Percentiles rank a stretch among this genome's conserved stretches.
Conservation (phyloP, 1,140 invertebrate species). For the Tribolium castaneum region DNA sequence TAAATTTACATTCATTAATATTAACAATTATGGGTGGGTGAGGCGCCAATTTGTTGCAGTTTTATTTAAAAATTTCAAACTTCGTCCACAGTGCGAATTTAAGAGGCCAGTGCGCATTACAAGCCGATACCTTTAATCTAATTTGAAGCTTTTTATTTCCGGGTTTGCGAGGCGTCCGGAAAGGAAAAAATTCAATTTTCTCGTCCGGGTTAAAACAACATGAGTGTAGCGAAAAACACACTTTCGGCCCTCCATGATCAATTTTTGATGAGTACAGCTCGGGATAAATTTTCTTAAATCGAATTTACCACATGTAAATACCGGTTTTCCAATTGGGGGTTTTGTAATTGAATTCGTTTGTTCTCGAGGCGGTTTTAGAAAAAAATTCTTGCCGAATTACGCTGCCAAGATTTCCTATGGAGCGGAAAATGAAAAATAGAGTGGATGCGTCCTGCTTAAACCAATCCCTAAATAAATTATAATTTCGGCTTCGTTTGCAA, state of each 20-base stretch:
- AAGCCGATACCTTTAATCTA: constrained; percentile 9
- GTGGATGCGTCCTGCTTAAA: background rate
- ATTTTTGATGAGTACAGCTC: constrained; percentile 1
- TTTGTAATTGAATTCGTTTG: constrained; percentile 17
- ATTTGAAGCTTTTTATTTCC: constrained; percentile 34
- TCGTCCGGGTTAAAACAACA: background rate
- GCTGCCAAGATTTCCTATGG: constrained; percentile 7
- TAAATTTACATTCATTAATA: background rate
- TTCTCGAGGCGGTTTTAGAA: background rate
- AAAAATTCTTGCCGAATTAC: background rate
- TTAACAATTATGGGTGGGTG: background rate
- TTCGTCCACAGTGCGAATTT: too few relatives aligned
- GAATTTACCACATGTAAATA: constrained; percentile 9
- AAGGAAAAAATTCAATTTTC: background rate
- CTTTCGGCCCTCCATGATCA: background rate
- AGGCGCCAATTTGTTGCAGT: background rate
- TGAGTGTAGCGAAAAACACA: background rate
- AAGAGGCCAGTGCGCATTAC: too few relatives aligned
- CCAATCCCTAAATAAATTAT: background rate
- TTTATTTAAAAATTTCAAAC: too few relatives aligned
- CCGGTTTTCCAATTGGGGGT: constrained; percentile 1
- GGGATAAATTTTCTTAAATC: constrained; percentile 10
- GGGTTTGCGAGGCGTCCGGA: background rate
- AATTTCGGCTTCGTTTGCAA: constrained; percentile 6
- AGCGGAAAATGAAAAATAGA: constrained; percentile 20